Percentiles rank a stretch among this genome's conserved stretches.
phyloP scores from a whole-genome alignment of 2,888 invertebrate species.

The Keiferia lycopersicella region DNA sequence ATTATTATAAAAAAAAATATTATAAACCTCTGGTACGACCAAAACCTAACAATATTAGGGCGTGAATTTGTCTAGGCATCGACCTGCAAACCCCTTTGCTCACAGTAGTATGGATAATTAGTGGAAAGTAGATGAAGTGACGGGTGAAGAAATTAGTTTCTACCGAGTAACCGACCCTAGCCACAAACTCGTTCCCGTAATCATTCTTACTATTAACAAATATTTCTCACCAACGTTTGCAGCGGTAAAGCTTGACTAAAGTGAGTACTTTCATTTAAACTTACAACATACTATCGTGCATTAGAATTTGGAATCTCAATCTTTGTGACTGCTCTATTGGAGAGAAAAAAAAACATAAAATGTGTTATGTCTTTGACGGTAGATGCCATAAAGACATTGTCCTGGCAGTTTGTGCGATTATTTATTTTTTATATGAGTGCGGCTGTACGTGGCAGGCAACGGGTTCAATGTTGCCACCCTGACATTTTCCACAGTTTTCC shows the following conservation, averaged over 20 bases:
- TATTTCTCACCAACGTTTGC: conserved; percentile 9
- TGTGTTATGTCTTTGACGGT: not conserved
- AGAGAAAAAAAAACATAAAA: not conserved
- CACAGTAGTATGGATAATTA: conserved; percentile 55
- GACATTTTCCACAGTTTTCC: not conserved
- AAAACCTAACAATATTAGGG: conserved; percentile 29
- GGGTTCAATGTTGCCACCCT: not conserved
- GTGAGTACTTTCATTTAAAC: conserved; percentile 9
- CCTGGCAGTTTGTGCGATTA: conserved; percentile 17
- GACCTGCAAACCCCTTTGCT: conserved; percentile 58
- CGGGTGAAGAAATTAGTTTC: conserved; percentile 50
- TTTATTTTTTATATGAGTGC: conserved; percentile 25
- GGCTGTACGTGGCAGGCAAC: conserved; percentile 27
- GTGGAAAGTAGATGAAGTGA: conserved; percentile 48
- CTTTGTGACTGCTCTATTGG: conserved; percentile 16
- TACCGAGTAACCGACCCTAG: conserved; percentile 32
- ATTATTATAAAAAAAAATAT: too few relatives aligned
- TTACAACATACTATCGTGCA: conserved; percentile 12
- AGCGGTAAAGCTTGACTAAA: conserved; percentile 1
- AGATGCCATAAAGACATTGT: not conserved
- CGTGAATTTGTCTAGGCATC: conserved; percentile 45
- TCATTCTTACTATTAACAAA: conserved; percentile 30
- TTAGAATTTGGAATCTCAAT: conserved; percentile 16
- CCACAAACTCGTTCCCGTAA: conserved; percentile 44
- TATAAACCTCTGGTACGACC: not conserved